Percentiles rank a stretch among this genome's conserved stretches.
phyloP scores from a whole-genome alignment of 1,140 invertebrate genomes.

The Drosophila bipectinata region DNA sequence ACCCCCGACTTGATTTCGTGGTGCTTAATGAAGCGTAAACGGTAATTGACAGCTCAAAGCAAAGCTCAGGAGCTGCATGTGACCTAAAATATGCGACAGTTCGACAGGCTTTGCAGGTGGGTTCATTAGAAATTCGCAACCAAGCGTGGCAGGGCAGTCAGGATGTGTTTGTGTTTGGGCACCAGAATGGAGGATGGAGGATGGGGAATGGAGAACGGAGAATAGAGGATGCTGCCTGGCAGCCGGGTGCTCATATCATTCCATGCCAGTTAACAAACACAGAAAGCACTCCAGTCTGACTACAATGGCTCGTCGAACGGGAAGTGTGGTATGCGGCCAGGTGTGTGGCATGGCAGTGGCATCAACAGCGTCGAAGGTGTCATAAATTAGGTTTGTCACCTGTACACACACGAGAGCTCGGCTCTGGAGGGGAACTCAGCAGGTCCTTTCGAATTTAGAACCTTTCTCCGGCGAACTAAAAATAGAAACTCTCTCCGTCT shows the following conservation, averaged over 20 bases:
- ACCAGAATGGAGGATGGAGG: constrained; percentile 22
- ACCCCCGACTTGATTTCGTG: constrained; percentile 13
- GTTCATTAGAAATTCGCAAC: constrained; percentile 67
- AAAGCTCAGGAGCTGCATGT: constrained; percentile 53
- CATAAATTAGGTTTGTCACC: constrained; percentile 70
- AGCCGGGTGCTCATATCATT: constrained; percentile 62
- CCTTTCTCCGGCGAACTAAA: constrained; percentile 23
- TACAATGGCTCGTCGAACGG: constrained; percentile 45
- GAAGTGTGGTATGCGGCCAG: constrained; percentile 10
- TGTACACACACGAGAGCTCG: constrained; percentile 38
- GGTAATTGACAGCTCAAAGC: constrained; percentile 78
- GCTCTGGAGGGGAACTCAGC: constrained; percentile 7
- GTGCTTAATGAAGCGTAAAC: constrained; percentile 81
- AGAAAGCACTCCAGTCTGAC: constrained; percentile 44
- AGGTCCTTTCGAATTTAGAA: constrained; percentile 21
- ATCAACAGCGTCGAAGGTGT: constrained; percentile 50
- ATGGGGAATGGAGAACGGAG: too few relatives aligned
- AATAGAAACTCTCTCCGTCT: constrained; percentile 20
- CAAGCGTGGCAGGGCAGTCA: constrained; percentile 30
- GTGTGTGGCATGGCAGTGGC: constrained; percentile 21
- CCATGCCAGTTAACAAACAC: constrained; percentile 71
- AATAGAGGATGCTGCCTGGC: constrained; percentile 22
- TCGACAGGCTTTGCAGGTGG: constrained; percentile 52
- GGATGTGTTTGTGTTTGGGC: constrained; percentile 23
- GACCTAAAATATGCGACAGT: constrained; percentile 75